phyloP scores from a whole-genome alignment of 2,797 vertebrate species.

The Huso huso region DNA sequence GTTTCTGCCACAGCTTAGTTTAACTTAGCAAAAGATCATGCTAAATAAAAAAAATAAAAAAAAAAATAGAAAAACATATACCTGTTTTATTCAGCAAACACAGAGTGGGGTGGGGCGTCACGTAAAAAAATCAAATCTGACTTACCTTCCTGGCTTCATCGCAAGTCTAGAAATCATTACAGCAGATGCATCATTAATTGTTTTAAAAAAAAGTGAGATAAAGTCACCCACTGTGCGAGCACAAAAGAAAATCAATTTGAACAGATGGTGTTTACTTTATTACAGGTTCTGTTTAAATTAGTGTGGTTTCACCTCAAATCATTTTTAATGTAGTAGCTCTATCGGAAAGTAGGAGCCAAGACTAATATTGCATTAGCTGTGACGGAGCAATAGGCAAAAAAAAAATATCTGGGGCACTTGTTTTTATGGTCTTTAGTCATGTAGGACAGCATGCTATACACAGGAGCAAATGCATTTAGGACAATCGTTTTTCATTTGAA shows the following conservation, averaged over 20 bases:
- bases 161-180: not conserved
- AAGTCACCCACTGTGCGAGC: slow-evolving; percentile 62
- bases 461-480: slow-evolving; percentile 36
- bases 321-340: slow-evolving; percentile 54
- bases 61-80: not conserved
- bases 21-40: not conserved
- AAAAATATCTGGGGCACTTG: slow-evolving; percentile 38
- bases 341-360: slow-evolving; percentile 48
- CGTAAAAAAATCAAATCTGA: slow-evolving; percentile 21
- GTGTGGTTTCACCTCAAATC: slow-evolving; percentile 59
- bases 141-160: slow-evolving; percentile 12
- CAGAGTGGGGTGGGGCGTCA: not conserved
- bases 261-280: slow-evolving; percentile 91
- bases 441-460: slow-evolving; percentile 54
- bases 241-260: slow-evolving; percentile 54
- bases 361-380: slow-evolving; percentile 46
- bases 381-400: slow-evolving; percentile 46
- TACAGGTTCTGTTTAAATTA: slow-evolving; percentile 71
- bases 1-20: not conserved
- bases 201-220: slow-evolving; percentile 62
- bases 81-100: not conserved
- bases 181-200: slow-evolving; percentile 69
- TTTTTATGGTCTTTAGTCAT: slow-evolving; percentile 64
- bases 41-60: not conserved
- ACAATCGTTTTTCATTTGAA: too few species aligned